These are phyloP conservation scores for Orestias chungarensis DNA, from an alignment of 2,797 vertebrate species.

Conservation along the genomic window DNA sequence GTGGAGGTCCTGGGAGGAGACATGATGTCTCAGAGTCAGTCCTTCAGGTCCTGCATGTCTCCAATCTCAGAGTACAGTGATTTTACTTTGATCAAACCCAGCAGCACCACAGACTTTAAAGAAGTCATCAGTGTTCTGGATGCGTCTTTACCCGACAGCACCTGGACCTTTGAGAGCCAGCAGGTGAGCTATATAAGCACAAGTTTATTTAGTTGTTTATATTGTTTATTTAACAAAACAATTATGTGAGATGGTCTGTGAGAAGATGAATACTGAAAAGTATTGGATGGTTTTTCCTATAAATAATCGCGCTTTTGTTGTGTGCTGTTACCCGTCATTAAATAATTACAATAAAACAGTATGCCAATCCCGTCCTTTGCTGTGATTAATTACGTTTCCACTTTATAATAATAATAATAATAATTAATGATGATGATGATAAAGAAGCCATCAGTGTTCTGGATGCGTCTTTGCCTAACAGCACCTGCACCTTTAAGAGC, in stretches of 20 bases:
- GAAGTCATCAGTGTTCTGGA: constrained; percentile 75
- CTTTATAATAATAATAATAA: no score
- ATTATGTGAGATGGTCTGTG: no score
- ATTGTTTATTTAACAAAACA: no score
- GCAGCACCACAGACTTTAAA: constrained; percentile 76
- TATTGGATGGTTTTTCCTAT: no score
- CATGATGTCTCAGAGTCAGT: constrained; percentile 80
- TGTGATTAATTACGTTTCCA: no score
- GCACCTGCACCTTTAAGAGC: constrained; percentile 76
- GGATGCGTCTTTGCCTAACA: constrained; percentile 76
- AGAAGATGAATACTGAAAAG: no score
- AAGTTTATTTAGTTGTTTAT: no score
- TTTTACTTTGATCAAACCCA: constrained; percentile 79
- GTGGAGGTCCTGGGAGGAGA: constrained; percentile 82
- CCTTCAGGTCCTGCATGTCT: constrained; percentile 80
- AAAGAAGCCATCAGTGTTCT: constrained; percentile 74
- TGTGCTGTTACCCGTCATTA: no score
- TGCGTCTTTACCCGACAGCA: constrained; percentile 75
- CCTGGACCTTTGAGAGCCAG: constrained; percentile 77
- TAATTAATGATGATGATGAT: no score
- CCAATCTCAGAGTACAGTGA: constrained; percentile 82
- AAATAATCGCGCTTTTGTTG: no score
- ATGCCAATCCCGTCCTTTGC: no score
- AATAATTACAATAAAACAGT: no score
- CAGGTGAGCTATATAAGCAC: constrained; percentile 47